phyloP scores from a whole-genome alignment of 2,797 vertebrate genomes.

The Tadarida brasiliensis region DNA sequence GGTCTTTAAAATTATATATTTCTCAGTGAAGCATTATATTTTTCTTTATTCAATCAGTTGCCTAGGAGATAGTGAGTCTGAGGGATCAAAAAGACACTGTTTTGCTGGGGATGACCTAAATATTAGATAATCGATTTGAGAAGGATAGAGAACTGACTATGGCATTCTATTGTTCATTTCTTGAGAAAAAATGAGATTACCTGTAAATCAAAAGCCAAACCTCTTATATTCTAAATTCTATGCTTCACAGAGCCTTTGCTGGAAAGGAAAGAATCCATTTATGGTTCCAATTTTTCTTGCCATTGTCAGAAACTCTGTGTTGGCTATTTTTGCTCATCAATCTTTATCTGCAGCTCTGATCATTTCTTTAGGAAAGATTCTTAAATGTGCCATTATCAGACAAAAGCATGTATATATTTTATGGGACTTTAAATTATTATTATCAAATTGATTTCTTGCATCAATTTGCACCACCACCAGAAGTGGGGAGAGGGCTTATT shows the following conservation, averaged over 20 bases:
- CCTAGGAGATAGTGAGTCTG: slow-evolving; percentile 80
- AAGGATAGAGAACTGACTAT: slow-evolving; percentile 67
- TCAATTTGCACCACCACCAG: neutral
- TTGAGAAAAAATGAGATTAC: slow-evolving; percentile 69
- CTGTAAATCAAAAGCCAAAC: slow-evolving; percentile 76
- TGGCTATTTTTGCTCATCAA: slow-evolving; percentile 71
- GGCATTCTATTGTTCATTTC: slow-evolving; percentile 77
- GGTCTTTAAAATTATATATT: slow-evolving; percentile 77
- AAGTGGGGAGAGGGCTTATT: neutral
- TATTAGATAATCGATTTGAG: slow-evolving; percentile 81
- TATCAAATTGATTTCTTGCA: slow-evolving; percentile 52
- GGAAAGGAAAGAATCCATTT: slow-evolving; percentile 71
- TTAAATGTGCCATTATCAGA: slow-evolving; percentile 55
- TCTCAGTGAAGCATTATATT: slow-evolving; percentile 76
- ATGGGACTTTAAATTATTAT: slow-evolving; percentile 63
- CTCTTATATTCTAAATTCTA: slow-evolving; percentile 71
- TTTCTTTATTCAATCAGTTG: slow-evolving; percentile 82
- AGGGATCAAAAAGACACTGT: slow-evolving; percentile 76
- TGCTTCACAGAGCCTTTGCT: slow-evolving; percentile 54
- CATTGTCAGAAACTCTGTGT: slow-evolving; percentile 60
- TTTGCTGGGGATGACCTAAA: slow-evolving; percentile 81
- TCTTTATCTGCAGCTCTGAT: slow-evolving; percentile 64
- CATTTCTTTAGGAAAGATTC: slow-evolving; percentile 75
- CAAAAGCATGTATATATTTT: slow-evolving; percentile 56
- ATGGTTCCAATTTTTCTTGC: slow-evolving; percentile 72